Evolutionary conservation across 2,113 vertebrate genomes (phyloP), one percentile per base, ranked within the genome.

Genomic region (Pedetes capensis): DNA sequence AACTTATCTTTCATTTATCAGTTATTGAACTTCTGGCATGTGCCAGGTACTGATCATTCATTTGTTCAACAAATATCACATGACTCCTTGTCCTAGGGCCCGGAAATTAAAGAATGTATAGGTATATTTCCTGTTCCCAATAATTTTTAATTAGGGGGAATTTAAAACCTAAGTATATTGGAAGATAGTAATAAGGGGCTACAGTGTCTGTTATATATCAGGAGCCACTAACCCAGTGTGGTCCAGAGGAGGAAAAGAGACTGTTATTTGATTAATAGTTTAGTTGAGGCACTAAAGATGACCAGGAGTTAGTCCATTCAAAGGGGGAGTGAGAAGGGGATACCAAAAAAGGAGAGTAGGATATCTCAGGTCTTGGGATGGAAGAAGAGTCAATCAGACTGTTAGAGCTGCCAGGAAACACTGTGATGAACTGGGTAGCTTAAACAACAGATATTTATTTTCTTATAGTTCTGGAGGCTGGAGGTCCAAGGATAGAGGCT

Each of bases 1-100:
- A 79, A 75, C 11, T 59, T 82, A 53, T 78, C 72, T 94, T 69
- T 93, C 34, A 55, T 74, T 85, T 63, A 55, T n/a, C 27, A 93
- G 32, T 74, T 88, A 53, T 22, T 34, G n/a, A 75, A 34, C 14
- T 57, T 37, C 13, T 75, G 49, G 29, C 66, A 14, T 23, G 5
- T 49, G 37, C 8, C 69, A 44, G 22, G 3, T 76, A 64, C 13
- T 55, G 3, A 42, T 87, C n/a, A 29, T 47, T 84, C 34, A 61
- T 71, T 94, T 82, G 37, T 64, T 91, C 37, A 44, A 53, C 44
- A 74, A 51, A 68, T 68, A 49, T 64, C 44, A 78, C 2, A 61
- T 66, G 8, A 51, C 4, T 34, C 3, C 72, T 53, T 86, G 2
- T 87, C 42, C 0, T 69, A 34, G 29, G 17, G 22, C 20, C 27